phyloP scores from a whole-genome alignment of 2,888 invertebrate species.

The Prosopocoilus inquinatus region DNA sequence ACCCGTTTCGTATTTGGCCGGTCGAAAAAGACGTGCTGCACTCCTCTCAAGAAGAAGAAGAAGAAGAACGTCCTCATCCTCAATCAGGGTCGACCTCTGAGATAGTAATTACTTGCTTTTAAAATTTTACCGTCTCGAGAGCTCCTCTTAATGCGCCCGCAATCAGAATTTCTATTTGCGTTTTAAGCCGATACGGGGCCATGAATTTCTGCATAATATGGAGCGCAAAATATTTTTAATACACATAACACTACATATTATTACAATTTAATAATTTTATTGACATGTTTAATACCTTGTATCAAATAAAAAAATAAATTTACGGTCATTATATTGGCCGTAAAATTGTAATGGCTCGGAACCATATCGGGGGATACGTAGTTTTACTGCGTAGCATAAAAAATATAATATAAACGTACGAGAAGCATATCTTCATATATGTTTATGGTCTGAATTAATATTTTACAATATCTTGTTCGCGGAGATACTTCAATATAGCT shows the following conservation, averaged over 20 bases:
- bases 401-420: constrained; percentile 7
- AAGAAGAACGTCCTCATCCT: too few species aligned
- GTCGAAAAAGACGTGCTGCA: too few species aligned
- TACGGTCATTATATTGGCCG: constrained; percentile 30
- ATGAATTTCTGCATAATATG: constrained; percentile 2
- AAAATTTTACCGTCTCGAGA: too few species aligned
- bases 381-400: constrained; percentile 14
- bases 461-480: neutral
- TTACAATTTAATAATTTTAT: constrained; percentile 39
- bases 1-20: too few species aligned
- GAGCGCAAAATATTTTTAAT: constrained; percentile 1
- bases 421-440: neutral
- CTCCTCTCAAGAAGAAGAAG: too few species aligned
- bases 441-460: constrained; percentile 1
- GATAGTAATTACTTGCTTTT: too few species aligned
- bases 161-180: neutral
- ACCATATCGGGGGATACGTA: constrained; percentile 25
- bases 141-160: neutral
- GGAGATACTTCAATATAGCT: neutral
- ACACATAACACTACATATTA: constrained; percentile 16
- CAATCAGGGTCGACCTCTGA: too few species aligned
- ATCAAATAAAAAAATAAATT: constrained; percentile 36
- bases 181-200: neutral
- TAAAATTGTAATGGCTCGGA: constrained; percentile 33
- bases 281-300: constrained; percentile 34